Base-by-base conservation (phyloP, 1,140 invertebrate genomes). In the Spodoptera litura region DNA sequence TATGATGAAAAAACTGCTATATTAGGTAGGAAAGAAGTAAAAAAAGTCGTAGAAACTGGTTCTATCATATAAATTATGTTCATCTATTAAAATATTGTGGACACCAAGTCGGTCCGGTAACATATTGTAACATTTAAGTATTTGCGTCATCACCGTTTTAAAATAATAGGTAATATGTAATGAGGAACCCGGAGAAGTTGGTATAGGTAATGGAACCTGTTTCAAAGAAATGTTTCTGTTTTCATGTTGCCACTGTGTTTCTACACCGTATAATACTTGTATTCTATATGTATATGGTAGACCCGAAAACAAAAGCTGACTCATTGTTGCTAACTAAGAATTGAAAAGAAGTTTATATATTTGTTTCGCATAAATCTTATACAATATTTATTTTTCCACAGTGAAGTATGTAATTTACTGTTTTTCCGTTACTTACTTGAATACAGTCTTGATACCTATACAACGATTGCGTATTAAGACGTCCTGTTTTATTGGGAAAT, bases 111-210 rank as follows among this genome's bases (percentile, higher is more conserved):
- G n/a, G 38, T 53, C 49, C 44, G 49, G 66, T 70, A 70, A 70
- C 66, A 70, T 70, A 66, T 49, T 66, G 55, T 56, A 55, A 64
- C 38, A 64, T 10, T 20, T 44, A 44, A 13, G 64, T 68, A 68
- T 68, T 68, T 51, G 64, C 64, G 64, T 68, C 64, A 68, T 52
- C 64, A 27, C 25, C 49, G 64, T 31, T 68, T 68, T 68, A 52
- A 68, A 6, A 66, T 52, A n/a, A 12, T 68, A 53, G 20, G 31
- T 62, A 52, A 15, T 15, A 15, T 52, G 2, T 51, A 20, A 20
- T 52, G 27, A 27, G 44, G 44, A 52, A 68, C 25, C 64, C 20
- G 25, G 20, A 68, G 31, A 13, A 44, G 6, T 44, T 44, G 38
- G 38, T 44, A 44, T 44, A 44, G 20, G n/a, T 9, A 31, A 4